Percentiles rank a stretch among this genome's conserved stretches.
These are phyloP conservation scores for Coremacera marginata DNA, from an alignment of 2,888 invertebrate species.

Conservation along the genomic window DNA sequence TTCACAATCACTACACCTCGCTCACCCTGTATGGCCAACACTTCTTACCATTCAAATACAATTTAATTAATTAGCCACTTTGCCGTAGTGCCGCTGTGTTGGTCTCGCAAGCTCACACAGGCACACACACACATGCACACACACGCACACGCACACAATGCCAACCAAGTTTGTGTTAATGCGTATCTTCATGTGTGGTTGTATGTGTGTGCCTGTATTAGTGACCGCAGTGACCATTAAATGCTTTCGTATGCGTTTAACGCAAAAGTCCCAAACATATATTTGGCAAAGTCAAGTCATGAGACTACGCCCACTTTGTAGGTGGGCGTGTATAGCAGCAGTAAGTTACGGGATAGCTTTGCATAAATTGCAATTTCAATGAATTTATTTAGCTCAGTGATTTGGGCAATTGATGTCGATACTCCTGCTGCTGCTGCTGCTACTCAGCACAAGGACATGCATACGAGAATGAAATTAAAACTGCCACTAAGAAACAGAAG, in stretches of 20 bases:
- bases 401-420: conserved; percentile 61
- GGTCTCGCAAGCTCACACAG: background rate
- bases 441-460: background rate
- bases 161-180: background rate
- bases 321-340: background rate
- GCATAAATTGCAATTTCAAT: conserved; percentile 60
- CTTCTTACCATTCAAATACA: conserved; percentile 55
- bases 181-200: background rate
- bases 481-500: background rate
- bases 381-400: conserved; percentile 64
- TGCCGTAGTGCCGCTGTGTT: conserved; percentile 29
- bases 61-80: conserved; percentile 63
- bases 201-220: conserved; percentile 5
- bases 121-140: background rate
- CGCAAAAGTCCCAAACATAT: conserved; percentile 19
- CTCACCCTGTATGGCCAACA: background rate
- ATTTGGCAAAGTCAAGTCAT: conserved; percentile 17
- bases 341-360: conserved; percentile 11
- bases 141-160: background rate
- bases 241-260: conserved; percentile 10
- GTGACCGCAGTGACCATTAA: conserved; percentile 22
- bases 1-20: background rate
- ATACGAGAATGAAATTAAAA: too few relatives aligned
- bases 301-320: conserved; percentile 18
- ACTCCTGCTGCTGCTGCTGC: conserved; percentile 3